phyloP scores from a whole-genome alignment of 1,140 invertebrate species.

The Cydia amplana region DNA sequence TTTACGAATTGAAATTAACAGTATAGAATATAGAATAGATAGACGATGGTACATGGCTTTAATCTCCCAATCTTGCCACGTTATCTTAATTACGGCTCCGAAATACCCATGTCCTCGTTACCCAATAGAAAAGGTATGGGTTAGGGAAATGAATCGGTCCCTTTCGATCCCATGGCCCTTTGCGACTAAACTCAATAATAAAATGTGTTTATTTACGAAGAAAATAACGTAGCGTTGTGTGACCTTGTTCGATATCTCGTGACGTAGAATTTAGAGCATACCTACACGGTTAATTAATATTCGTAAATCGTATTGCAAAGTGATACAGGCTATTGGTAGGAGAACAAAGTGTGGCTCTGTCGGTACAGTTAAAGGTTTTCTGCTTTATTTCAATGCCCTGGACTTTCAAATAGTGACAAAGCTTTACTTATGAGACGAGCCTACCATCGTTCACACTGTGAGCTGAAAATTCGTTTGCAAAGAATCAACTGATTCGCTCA shows the following conservation, averaged over 20 bases:
- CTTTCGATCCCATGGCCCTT: not conserved
- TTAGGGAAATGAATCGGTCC: not conserved
- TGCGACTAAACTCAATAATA: not conserved
- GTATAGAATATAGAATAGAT: no score
- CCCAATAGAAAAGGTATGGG: not conserved
- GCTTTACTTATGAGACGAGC: no score
- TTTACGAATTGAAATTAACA: no score
- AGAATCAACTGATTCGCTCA: no score
- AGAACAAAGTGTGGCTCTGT: no score
- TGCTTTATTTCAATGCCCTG: no score
- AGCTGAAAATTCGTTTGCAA: no score
- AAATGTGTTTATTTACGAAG: not conserved
- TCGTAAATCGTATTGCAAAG: not conserved
- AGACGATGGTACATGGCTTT: not conserved
- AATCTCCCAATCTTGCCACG: not conserved
- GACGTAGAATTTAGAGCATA: slow-evolving; percentile 7
- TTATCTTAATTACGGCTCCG: not conserved
- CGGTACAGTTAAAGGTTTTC: no score
- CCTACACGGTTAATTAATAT: not conserved
- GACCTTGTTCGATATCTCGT: not conserved
- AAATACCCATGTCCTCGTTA: not conserved
- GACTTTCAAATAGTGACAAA: no score
- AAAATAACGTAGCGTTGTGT: not conserved
- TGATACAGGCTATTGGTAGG: not conserved
- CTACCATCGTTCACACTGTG: no score